Conservation (phyloP, 1,140 invertebrate genomes). For the Drosophila murphyi region DNA sequence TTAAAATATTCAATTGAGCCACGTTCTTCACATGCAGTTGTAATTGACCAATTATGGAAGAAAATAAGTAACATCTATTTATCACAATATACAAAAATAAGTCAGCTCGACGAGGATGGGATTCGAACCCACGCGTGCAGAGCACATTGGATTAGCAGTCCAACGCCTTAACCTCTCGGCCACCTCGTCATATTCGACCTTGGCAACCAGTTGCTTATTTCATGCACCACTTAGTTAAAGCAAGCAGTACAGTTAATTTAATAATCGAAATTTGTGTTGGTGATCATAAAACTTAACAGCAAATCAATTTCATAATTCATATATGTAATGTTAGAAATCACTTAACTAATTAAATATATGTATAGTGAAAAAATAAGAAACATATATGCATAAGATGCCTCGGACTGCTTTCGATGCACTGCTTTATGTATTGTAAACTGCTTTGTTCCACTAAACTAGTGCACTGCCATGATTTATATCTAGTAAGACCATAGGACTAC, state of each 20-base stretch:
- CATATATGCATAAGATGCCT: not conserved
- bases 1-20: not conserved
- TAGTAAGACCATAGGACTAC: conserved; percentile 6
- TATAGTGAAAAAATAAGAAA: not conserved
- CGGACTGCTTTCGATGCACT: conserved; percentile 13
- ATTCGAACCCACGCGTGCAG: conserved; percentile 94
- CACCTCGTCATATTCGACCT: conserved; percentile 87
- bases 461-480: not conserved
- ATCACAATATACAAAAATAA: not conserved
- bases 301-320: no score
- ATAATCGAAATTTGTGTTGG: no score
- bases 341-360: no score
- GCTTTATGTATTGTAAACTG: conserved; percentile 14
- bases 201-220: conserved; percentile 18
- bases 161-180: conserved; percentile 96
- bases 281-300: no score
- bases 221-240: not conserved
- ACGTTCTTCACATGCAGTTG: not conserved
- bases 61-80: not conserved
- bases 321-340: no score
- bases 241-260: conserved; percentile 9
- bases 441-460: not conserved
- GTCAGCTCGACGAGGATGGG: conserved; percentile 90
- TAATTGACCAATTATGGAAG: not conserved
- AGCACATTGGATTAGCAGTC: conserved; percentile 91